These are phyloP conservation scores for Brachirus orientalis DNA, from an alignment of 2,113 vertebrate species.

Conservation along the genomic window DNA sequence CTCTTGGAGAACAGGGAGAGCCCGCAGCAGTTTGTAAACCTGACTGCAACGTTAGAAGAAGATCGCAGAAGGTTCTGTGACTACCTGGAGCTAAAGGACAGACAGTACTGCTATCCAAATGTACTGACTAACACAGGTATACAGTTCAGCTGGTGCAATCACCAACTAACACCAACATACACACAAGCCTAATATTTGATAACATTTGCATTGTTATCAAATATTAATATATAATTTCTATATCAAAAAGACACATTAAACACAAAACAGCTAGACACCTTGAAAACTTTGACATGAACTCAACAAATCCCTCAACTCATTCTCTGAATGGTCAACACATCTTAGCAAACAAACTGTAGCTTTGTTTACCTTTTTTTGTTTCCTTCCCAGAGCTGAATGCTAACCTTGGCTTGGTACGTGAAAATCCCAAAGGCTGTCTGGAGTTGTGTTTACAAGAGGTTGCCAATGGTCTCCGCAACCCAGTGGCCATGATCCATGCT, in stretches of 20 bases:
- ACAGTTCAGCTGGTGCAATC: not conserved
- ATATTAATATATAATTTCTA: too few species aligned
- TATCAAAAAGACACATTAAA: not conserved
- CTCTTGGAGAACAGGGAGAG: conserved; percentile 65
- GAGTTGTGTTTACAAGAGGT: conserved; percentile 85
- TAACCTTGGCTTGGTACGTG: conserved; percentile 78
- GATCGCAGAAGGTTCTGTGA: conserved; percentile 79
- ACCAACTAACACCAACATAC: not conserved
- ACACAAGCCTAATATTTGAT: too few species aligned
- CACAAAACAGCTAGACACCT: too few species aligned
- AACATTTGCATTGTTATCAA: too few species aligned
- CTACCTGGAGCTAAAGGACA: conserved; percentile 82
- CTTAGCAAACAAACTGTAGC: not conserved
- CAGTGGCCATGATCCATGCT: conserved; percentile 86
- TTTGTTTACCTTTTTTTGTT: not conserved
- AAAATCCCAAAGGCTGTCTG: conserved; percentile 80
- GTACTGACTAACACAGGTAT: conserved; percentile 75
- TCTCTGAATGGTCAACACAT: not conserved
- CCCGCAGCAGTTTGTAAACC: conserved; percentile 50
- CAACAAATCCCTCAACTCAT: too few species aligned
- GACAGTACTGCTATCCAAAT: conserved; percentile 85
- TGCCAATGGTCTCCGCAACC: conserved; percentile 85
- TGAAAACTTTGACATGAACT: too few species aligned
- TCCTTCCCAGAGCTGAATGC: conserved; percentile 73
- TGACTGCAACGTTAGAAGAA: conserved; percentile 73